Conservation (phyloP, 2,797 vertebrate species). For the Megalops cyprinoides region DNA sequence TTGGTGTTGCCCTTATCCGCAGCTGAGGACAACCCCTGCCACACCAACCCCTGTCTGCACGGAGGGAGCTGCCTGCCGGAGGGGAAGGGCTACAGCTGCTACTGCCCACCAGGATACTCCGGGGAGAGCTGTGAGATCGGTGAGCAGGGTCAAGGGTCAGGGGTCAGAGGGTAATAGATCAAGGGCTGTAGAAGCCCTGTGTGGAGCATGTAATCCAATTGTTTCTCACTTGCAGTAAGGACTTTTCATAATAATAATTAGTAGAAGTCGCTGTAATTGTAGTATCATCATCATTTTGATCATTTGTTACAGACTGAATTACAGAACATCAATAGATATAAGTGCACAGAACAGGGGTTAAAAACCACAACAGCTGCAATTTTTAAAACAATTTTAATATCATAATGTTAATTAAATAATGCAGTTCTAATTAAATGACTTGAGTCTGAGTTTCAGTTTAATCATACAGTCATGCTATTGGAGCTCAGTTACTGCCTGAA, state of each 20-base stretch:
- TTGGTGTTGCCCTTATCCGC: constrained; percentile 30
- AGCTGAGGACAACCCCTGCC: constrained; percentile 83
- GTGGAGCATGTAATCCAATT: neutral
- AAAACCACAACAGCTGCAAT: no score
- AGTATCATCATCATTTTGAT: neutral
- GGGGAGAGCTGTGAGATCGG: constrained; percentile 98
- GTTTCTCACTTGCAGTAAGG: neutral
- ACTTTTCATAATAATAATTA: neutral
- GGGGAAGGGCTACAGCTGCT: constrained; percentile 85
- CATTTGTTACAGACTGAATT: neutral
- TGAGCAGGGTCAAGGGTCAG: constrained; percentile 63
- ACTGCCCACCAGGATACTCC: constrained; percentile 86
- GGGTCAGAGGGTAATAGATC: constrained; percentile 43
- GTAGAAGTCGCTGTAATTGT: neutral
- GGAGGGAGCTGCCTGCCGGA: constrained; percentile 87
- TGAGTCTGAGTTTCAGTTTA: neutral
- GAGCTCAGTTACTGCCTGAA: neutral
- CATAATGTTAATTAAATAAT: neutral
- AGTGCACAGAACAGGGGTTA: no score
- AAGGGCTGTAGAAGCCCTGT: constrained; percentile 33
- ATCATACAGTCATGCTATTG: neutral
- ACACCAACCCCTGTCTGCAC: constrained; percentile 90
- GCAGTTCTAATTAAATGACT: neutral
- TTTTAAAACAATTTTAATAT: neutral
- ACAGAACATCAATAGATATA: neutral